Evolutionary conservation across 2,888 invertebrate genomes (phyloP), one percentile per base, ranked within the genome.

Genomic region (Cheilosia pagana): DNA sequence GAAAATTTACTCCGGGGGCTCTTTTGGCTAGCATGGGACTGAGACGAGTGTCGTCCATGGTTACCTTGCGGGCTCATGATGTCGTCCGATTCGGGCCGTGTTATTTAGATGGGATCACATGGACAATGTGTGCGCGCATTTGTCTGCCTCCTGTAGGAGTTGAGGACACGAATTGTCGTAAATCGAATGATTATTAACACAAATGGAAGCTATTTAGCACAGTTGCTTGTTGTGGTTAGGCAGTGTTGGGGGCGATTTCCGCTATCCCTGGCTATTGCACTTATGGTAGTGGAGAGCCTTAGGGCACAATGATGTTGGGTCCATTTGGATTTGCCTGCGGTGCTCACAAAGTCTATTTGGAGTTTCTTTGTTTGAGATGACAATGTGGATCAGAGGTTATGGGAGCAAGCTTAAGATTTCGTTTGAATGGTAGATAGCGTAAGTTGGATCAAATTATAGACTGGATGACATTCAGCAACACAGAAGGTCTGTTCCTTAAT

Each of bases 161-260:
- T 62, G 45, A 12, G 50, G 35, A 48, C 85, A 85, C 85, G 85
- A 85, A 85, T 67, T 81, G 67, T 75, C 79, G 81, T 85, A 85
- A 85, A 85, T 70, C 81, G 31, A 81, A 75, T 70, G 79, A 81
- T 75, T 85, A 85, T 85, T 85, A 85, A 75, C 85, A 71, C 81
- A 85, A 81, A 85, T 75, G 70, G 60, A 55, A 70, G 57, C 63
- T 70, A 59, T 74, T 85, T 74, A 57, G 52, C 60, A 62, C 62
- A 45, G 48, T 48, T 65, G 48, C 2, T 62, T 55, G 28, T 60
- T 50, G 19, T 65, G 25, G 53, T 59, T 62, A 53, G 23, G 62
- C 52, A 43, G 4, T 39, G 53, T 19, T 39, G 45, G 12, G 35
- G 12, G 12, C 12, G 16, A 16, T 28, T n/a, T n/a, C n/a, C 12